These are phyloP conservation scores for Teleogryllus oceanicus DNA, from an alignment of 2,888 invertebrate genomes.

Conservation along the genomic window DNA sequence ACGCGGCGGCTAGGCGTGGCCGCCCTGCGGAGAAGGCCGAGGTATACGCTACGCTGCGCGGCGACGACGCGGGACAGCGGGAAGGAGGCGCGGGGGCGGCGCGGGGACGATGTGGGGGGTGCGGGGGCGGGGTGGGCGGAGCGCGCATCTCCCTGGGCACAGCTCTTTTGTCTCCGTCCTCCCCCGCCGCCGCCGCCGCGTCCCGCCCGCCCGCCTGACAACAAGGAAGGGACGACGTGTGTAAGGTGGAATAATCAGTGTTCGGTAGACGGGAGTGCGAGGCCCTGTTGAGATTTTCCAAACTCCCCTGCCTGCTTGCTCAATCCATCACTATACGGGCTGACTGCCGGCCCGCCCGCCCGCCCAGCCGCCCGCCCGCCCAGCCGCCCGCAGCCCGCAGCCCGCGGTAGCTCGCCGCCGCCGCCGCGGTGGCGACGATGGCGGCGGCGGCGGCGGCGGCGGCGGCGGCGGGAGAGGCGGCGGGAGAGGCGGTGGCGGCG, in stretches of 20 bases:
- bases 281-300: conserved; percentile 53
- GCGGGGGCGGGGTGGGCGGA: not conserved
- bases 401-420: not conserved
- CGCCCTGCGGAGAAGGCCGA: not conserved
- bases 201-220: not conserved
- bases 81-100: not conserved
- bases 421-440: not conserved
- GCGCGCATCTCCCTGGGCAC: not conserved
- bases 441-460: not conserved
- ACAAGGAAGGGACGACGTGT: conserved; percentile 18
- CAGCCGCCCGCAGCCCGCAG: not conserved
- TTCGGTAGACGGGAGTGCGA: conserved; percentile 46
- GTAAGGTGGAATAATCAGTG: conserved; percentile 35
- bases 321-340: conserved; percentile 51
- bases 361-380: not conserved
- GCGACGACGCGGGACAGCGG: not conserved
- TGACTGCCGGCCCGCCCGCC: conserved; percentile 10
- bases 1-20: not conserved
- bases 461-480: not conserved
- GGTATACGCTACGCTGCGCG: not conserved
- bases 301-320: conserved; percentile 53
- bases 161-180: conserved; percentile 10
- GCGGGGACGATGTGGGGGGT: not conserved
- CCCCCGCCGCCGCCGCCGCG: not conserved
- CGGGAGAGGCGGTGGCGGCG: no score